phyloP scores from a whole-genome alignment of 2,113 vertebrate genomes.

The Chaetorhynchus papuensis region DNA sequence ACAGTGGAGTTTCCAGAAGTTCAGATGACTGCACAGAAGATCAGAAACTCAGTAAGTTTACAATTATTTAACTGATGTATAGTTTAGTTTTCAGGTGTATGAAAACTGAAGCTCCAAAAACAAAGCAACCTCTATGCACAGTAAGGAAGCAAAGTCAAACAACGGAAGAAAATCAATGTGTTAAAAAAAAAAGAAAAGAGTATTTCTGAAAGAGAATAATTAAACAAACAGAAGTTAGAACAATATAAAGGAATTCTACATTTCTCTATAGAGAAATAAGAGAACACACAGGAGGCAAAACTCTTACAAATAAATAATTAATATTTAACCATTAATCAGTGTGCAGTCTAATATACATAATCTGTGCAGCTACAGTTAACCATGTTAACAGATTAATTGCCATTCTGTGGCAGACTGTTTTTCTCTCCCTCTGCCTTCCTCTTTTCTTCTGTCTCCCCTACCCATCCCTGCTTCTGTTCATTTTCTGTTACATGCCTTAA shows the following conservation, averaged over 20 bases:
- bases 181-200: neutral
- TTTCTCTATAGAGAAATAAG: neutral
- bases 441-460: neutral
- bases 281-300: neutral
- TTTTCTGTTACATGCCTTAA: slow-evolving; percentile 25
- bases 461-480: neutral
- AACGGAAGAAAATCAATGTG: neutral
- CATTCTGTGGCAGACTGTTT: neutral
- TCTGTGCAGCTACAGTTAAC: neutral
- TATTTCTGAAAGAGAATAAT: neutral
- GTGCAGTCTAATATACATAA: neutral
- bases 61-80: neutral
- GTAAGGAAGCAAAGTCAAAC: neutral
- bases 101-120: slow-evolving; percentile 4
- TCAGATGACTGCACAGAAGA: neutral
- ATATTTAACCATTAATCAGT: neutral
- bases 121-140: neutral
- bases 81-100: neutral
- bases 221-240: neutral
- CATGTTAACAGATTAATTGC: neutral
- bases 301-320: neutral
- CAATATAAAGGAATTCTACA: neutral
- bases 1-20: neutral
- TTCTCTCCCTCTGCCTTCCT: neutral
- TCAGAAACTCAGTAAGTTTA: neutral